These are phyloP conservation scores for Gymnopithys bicolor DNA, from an alignment of 2,797 vertebrate genomes.

Conservation along the genomic window DNA sequence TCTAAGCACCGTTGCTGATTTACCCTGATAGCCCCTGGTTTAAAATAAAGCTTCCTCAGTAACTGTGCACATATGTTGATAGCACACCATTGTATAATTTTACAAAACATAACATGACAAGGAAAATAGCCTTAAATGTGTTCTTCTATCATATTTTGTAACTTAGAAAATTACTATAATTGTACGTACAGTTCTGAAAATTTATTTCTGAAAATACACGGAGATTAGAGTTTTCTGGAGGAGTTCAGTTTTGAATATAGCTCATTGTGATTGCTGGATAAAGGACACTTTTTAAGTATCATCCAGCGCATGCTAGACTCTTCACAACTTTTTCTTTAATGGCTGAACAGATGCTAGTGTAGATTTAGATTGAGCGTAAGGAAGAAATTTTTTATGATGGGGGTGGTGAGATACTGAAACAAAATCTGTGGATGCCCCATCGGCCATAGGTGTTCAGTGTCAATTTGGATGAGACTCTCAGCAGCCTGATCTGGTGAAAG, in stretches of 20 bases:
- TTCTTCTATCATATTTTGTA: not conserved
- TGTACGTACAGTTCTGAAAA: not conserved
- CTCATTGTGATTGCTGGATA: not conserved
- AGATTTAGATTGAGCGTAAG: not conserved
- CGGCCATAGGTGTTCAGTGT: not conserved
- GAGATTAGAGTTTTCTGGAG: not conserved
- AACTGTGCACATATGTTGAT: not conserved
- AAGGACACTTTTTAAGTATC: not conserved
- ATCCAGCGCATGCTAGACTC: not conserved
- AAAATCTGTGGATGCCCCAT: not conserved
- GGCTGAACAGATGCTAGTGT: not conserved
- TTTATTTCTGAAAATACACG: not conserved
- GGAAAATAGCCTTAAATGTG: not conserved
- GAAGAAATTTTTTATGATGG: not conserved
- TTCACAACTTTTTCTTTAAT: not conserved
- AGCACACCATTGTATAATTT: not conserved
- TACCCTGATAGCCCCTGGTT: not conserved
- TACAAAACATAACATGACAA: not conserved
- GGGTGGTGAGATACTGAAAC: not conserved
- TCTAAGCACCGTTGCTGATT: not conserved
- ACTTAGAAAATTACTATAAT: not conserved
- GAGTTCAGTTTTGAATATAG: not conserved
- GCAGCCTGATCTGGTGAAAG: not conserved
- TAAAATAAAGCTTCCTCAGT: not conserved
- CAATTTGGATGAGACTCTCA: not conserved